Evolutionary conservation across 2,113 vertebrate species (phyloP), one percentile per base, ranked within the genome.

Genomic region (Pachycephala philippinensis): DNA sequence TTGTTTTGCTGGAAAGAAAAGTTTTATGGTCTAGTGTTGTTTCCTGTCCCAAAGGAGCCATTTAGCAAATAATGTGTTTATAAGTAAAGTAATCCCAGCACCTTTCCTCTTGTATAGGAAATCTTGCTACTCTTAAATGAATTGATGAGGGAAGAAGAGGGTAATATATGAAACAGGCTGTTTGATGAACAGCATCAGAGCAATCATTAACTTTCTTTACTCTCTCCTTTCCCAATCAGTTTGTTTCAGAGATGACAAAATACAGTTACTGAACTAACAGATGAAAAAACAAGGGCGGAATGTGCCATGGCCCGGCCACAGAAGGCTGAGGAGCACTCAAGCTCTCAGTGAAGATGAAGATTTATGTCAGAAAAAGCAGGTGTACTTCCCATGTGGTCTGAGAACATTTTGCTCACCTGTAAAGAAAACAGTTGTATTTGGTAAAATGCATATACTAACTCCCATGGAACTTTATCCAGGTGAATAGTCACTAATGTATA

Each of bases 321-420:
- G 66, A 66, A 65, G 50, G 27, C 45, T 92, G 63, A 90, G 71
- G 84, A 72, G 31, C 23, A 37, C n/a, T 63, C 39, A 66, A 63
- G n/a, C 50, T 95, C 64, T 83, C 71, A 53, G n/a, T 53, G 42
- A 88, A 92, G 59, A 40, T 54, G 40, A 87, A 74, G 44, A 69
- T 44, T 37, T 76, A 4, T 49, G 39, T 39, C 30, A 92, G 49
- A 76, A 80, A 70, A 68, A 72, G 0, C 23, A 66, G 70, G 2
- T 33, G 31, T 42, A 23, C 23, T 82, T 85, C 27, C 20, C 26
- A 15, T 27, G 15, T 79, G 26, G 8, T 44, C 64, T 85, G 61
- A 69, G 40, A 35, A n/a, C 74, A 52, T 17, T 84, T 84, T 72
- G 13, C 26, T 85, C 59, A 49, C 15, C 15, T 8, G 5, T 45